These are phyloP conservation scores for Calameuta filiformis DNA, from an alignment of 2,888 invertebrate species.

Conservation along the genomic window DNA sequence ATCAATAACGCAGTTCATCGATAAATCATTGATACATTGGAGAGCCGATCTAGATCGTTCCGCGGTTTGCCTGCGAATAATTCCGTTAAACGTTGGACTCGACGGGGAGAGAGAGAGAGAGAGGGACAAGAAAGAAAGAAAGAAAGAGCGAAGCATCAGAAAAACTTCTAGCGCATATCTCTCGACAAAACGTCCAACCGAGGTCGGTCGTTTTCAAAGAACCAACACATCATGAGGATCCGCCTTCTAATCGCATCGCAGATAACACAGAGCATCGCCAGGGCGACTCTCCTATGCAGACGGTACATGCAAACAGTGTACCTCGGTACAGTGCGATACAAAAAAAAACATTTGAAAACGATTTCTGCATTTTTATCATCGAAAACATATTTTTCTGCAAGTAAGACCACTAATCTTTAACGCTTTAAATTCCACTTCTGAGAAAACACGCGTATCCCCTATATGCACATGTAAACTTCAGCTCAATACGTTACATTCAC, in stretches of 20 bases:
- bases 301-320: not conserved
- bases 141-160: not conserved
- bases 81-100: not conserved
- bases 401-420: not conserved
- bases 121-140: too few relatives aligned
- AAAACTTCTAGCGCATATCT: not conserved
- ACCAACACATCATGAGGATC: not conserved
- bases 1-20: not conserved
- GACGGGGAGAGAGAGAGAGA: not conserved
- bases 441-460: not conserved
- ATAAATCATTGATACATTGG: too few relatives aligned
- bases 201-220: not conserved
- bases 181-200: not conserved
- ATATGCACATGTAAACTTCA: not conserved
- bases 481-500: not conserved
- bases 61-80: not conserved
- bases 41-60: not conserved
- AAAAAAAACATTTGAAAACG: not conserved
- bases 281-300: not conserved
- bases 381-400: not conserved
- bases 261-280: not conserved
- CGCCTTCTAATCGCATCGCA: not conserved
- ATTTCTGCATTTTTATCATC: not conserved
- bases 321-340: not conserved
- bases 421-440: not conserved